phyloP scores from a whole-genome alignment of 2,113 vertebrate species.

The Alces alces region DNA sequence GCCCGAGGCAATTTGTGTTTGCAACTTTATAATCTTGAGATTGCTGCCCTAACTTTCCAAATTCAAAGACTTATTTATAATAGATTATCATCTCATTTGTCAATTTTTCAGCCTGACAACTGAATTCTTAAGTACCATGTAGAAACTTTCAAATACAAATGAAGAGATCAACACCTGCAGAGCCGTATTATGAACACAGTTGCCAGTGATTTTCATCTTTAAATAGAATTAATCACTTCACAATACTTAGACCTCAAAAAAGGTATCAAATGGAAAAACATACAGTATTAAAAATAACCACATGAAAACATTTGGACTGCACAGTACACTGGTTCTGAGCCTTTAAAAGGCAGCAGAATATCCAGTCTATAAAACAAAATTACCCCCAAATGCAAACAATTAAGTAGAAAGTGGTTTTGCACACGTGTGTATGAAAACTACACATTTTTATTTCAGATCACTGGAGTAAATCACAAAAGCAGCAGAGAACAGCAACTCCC shows the following conservation, averaged over 20 bases:
- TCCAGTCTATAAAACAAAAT: background rate
- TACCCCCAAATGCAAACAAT: background rate
- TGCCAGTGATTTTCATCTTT: constrained; percentile 29
- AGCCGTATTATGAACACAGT: constrained; percentile 22
- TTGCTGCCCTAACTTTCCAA: background rate
- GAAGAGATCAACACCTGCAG: constrained; percentile 43
- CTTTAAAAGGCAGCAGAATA: background rate
- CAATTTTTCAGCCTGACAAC: constrained; percentile 7
- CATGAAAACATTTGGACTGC: background rate
- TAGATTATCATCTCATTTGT: constrained; percentile 9
- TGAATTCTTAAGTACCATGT: background rate
- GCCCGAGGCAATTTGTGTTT: background rate
- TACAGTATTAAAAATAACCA: constrained; percentile 47
- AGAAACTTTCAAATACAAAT: constrained; percentile 47
- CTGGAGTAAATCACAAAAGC: background rate
- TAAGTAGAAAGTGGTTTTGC: background rate
- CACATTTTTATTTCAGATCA: background rate
- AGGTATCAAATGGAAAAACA: constrained; percentile 30
- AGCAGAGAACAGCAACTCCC: background rate
- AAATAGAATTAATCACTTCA: constrained; percentile 56
- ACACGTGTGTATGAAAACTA: background rate
- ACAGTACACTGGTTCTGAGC: background rate
- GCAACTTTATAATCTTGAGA: background rate
- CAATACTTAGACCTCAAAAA: background rate
- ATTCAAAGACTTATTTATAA: constrained; percentile 26